phyloP scores from a whole-genome alignment of 2,113 vertebrate genomes.

The Gymnocephalus cernua region DNA sequence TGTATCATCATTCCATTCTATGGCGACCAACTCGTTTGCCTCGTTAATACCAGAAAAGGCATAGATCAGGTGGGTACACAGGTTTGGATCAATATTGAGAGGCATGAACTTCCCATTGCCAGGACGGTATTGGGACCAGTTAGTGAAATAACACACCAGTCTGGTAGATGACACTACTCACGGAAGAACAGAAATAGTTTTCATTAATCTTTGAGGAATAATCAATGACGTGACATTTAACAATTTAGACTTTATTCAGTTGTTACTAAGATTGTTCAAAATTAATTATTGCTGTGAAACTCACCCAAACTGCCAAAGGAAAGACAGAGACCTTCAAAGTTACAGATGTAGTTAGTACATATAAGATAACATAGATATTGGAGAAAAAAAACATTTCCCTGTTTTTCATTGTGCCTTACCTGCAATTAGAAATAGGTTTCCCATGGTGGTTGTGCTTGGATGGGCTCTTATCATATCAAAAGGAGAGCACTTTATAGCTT shows the following conservation, averaged over 20 bases:
- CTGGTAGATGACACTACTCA: conserved; percentile 80
- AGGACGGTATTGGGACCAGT: conserved; percentile 89
- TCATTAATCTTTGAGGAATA: background rate
- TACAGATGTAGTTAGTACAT: conserved; percentile 24
- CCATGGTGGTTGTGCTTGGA: conserved; percentile 36
- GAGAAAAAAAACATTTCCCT: background rate
- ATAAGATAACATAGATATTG: background rate
- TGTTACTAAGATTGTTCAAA: background rate
- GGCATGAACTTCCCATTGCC: conserved; percentile 81
- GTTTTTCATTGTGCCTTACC: conserved; percentile 43
- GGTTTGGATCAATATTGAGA: conserved; percentile 81
- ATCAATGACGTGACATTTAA: background rate
- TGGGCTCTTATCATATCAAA: background rate
- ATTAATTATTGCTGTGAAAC: conserved; percentile 25
- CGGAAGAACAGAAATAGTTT: background rate
- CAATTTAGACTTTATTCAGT: background rate
- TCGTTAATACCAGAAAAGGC: conserved; percentile 86
- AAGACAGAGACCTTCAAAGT: conserved; percentile 65
- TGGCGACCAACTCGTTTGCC: conserved; percentile 84
- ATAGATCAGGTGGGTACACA: conserved; percentile 89
- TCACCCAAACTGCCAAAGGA: conserved; percentile 62
- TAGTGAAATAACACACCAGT: conserved; percentile 89
- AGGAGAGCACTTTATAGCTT: background rate
- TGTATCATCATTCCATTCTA: conserved; percentile 86
- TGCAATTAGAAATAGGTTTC: conserved; percentile 51